Evolutionary conservation across 2,888 invertebrate genomes (phyloP).

Genomic region (Scotopteryx bipunctaria): DNA sequence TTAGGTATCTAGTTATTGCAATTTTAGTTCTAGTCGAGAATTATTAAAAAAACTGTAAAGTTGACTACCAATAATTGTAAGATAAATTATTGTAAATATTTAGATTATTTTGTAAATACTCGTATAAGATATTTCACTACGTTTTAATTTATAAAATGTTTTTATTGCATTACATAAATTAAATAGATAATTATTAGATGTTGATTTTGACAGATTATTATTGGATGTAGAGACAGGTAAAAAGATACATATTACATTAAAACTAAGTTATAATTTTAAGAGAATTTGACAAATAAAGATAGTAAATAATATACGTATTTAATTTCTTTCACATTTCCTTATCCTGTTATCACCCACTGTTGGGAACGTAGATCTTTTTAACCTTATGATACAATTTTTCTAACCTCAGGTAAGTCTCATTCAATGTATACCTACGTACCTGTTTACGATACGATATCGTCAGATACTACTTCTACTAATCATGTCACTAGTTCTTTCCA

Average conservation of each 20-base stretch:
- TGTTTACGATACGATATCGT: too few relatives aligned
- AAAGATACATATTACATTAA: conserved; percentile 31
- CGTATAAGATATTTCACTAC: conserved; percentile 17
- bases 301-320: conserved; percentile 55
- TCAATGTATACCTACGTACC: too few relatives aligned
- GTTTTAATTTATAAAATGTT: conserved; percentile 24
- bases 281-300: conserved; percentile 81
- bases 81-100: conserved; percentile 32
- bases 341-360: too few relatives aligned
- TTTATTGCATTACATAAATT: conserved; percentile 31
- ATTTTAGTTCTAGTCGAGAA: not conserved
- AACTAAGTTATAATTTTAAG: conserved; percentile 48
- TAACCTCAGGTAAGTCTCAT: too few relatives aligned
- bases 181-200: conserved; percentile 30
- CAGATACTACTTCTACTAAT: too few relatives aligned
- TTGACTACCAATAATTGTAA: too few relatives aligned
- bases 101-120: conserved; percentile 21
- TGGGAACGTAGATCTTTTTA: too few relatives aligned
- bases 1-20: not conserved
- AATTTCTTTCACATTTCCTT: too few relatives aligned
- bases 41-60: conserved; percentile 8
- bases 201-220: conserved; percentile 30
- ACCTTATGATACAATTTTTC: too few relatives aligned
- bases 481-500: too few relatives aligned
- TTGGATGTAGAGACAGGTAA: conserved; percentile 35